Conservation (phyloP, 2,888 invertebrate genomes). For the Mactromeris polynyma region DNA sequence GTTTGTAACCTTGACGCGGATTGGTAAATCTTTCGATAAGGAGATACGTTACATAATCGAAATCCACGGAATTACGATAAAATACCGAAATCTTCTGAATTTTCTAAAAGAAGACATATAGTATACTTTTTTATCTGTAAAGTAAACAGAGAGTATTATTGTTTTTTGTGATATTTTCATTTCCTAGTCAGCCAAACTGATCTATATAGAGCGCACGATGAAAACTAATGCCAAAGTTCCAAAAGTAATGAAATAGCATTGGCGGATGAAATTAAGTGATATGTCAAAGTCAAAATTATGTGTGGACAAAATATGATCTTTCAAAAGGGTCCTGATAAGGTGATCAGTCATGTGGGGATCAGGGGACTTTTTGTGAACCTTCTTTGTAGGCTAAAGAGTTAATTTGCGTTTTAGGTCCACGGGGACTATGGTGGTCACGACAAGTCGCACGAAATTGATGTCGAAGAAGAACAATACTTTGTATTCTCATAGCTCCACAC, state of each 20-base stretch:
- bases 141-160: neutral
- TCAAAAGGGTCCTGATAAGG: neutral
- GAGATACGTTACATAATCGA: too few species aligned
- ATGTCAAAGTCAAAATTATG: neutral
- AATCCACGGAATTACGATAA: too few species aligned
- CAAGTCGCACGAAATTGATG: neutral
- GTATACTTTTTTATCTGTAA: neutral
- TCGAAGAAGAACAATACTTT: too few species aligned
- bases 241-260: neutral
- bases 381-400: neutral
- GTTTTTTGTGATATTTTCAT: neutral
- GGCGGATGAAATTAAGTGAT: neutral
- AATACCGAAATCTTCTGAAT: neutral
- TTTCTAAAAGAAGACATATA: neutral
- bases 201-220: neutral
- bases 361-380: neutral
- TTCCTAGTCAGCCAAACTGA: neutral
- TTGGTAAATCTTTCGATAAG: too few species aligned
- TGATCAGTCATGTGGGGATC: neutral
- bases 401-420: neutral
- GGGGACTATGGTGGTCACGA: neutral
- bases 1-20: too few species aligned
- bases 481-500: neutral
- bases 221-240: neutral
- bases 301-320: constrained; percentile 3